A percentile compares a stretch with the other conserved stretches of the same genome.
Conservation (phyloP, 1,140 invertebrate genomes). For the Hycleus phaleratus region DNA sequence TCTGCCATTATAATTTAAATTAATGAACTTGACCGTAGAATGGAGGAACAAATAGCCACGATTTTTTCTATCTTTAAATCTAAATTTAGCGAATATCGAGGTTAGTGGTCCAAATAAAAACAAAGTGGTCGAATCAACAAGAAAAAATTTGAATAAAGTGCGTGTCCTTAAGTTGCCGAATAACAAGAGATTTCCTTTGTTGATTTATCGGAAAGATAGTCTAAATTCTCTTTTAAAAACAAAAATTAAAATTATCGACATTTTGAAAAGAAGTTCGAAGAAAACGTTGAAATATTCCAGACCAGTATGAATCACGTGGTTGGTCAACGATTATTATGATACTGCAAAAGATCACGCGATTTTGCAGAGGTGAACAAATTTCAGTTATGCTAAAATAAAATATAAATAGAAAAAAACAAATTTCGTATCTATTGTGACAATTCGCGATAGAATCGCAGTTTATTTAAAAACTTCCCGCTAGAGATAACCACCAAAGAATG, state of each 20-base stretch:
- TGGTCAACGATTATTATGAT: conserved; percentile 27
- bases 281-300: background rate
- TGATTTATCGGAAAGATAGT: background rate
- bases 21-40: conserved; percentile 3
- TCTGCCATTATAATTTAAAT: background rate
- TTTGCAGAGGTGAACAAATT: conserved; percentile 16
- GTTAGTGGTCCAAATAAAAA: conserved; percentile 13
- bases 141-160: conserved; percentile 1
- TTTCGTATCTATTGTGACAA: too few species aligned
- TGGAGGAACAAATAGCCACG: background rate
- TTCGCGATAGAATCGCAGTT: too few species aligned
- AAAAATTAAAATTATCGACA: too few species aligned
- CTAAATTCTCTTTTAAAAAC: background rate
- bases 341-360: conserved; percentile 25
- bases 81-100: conserved; percentile 15
- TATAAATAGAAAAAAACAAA: too few species aligned
- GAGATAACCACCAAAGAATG: background rate
- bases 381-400: background rate
- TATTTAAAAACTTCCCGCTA: too few species aligned
- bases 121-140: background rate
- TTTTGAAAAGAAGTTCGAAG: conserved; percentile 8
- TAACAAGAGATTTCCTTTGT: too few species aligned
- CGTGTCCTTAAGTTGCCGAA: background rate
- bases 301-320: conserved; percentile 25
- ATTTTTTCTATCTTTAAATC: background rate